Evolutionary conservation across 2,888 invertebrate species (phyloP).

Genomic region (Lasioglossum morio): DNA sequence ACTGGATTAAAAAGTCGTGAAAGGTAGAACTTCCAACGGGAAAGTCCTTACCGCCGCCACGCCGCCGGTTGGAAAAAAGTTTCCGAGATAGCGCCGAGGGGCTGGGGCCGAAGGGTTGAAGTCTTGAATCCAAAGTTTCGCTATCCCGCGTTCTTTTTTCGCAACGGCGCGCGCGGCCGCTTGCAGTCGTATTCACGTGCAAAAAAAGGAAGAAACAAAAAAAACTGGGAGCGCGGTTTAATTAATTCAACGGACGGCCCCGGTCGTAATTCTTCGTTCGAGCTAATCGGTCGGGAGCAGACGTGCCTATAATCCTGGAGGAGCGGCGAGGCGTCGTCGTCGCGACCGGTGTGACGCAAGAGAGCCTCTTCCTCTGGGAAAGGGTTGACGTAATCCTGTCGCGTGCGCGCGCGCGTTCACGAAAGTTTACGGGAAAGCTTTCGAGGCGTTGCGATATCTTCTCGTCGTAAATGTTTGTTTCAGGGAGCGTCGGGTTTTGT

Average conservation of each 20-base stretch:
- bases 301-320: conserved; percentile 6
- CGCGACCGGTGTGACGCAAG: neutral
- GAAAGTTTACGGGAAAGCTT: neutral
- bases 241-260: conserved; percentile 43
- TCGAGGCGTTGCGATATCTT: conserved; percentile 1
- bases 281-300: conserved; percentile 25
- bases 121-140: conserved; percentile 23
- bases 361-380: neutral
- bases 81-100: conserved; percentile 11
- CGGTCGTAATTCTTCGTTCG: conserved; percentile 30
- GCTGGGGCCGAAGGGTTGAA: neutral
- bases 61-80: neutral
- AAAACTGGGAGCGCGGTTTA: neutral
- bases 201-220: neutral
- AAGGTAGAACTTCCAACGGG: conserved; percentile 22
- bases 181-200: neutral
- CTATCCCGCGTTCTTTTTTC: neutral
- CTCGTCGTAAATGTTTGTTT: neutral
- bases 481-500: neutral
- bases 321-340: neutral
- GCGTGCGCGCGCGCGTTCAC: neutral
- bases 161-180: neutral
- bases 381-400: neutral
- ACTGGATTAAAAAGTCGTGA: conserved; percentile 43
- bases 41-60: conserved; percentile 24